phyloP scores from a whole-genome alignment of 23 tunicate genomes.

The Styela plicata region DNA sequence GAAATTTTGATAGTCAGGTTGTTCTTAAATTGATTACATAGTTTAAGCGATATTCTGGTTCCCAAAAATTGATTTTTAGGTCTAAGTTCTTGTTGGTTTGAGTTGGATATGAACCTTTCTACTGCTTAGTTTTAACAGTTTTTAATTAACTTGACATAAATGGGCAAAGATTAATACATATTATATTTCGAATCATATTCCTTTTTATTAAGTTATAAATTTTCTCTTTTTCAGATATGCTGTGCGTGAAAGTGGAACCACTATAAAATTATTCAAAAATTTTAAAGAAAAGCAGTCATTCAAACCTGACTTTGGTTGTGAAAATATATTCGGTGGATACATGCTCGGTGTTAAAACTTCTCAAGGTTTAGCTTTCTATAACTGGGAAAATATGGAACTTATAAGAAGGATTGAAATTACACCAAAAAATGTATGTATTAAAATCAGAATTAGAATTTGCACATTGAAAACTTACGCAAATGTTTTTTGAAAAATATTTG shows the following conservation, averaged over 20 bases:
- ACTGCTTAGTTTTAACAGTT: too few relatives aligned
- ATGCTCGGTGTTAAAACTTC: slow-evolving; percentile 80
- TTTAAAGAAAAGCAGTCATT: slow-evolving; percentile 85
- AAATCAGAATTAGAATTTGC: too few relatives aligned
- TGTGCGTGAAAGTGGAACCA: slow-evolving; percentile 73
- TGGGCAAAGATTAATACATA: background rate
- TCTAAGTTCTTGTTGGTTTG: too few relatives aligned
- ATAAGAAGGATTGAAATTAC: slow-evolving; percentile 90
- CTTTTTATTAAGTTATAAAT: background rate
- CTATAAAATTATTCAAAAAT: slow-evolving; percentile 78
- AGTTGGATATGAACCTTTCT: too few relatives aligned
- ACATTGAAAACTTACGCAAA: too few relatives aligned
- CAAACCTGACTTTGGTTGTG: slow-evolving; percentile 99
- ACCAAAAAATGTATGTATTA: slow-evolving; percentile 65
- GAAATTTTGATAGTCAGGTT: too few relatives aligned
- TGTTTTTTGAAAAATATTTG: too few relatives aligned
- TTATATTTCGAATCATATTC: background rate
- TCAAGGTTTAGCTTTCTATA: slow-evolving; percentile 92
- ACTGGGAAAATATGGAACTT: slow-evolving; percentile 81
- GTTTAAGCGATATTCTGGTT: too few relatives aligned
- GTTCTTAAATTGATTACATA: too few relatives aligned
- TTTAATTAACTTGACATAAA: background rate
- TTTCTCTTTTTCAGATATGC: slow-evolving; percentile 59
- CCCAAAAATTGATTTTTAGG: too few relatives aligned
- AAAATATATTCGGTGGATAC: slow-evolving; percentile 83